phyloP scores from a whole-genome alignment of 2,113 vertebrate genomes.

The Gila orcuttii region DNA sequence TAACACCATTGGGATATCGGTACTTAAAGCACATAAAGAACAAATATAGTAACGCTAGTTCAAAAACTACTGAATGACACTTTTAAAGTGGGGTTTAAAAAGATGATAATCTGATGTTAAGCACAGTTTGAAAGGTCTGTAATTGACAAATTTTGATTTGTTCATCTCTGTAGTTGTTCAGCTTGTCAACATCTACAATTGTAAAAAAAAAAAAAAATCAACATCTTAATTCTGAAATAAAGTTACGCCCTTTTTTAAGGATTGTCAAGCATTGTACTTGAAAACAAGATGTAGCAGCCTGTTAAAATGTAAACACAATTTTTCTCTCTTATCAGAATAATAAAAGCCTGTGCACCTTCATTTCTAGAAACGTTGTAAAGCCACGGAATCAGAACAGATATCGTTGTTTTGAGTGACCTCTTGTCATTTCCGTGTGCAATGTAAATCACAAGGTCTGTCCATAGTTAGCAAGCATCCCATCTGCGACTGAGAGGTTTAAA shows the following conservation, averaged over 20 bases:
- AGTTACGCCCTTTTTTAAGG: not conserved
- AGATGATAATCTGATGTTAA: too few relatives aligned
- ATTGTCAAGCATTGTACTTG: not conserved
- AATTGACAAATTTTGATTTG: too few relatives aligned
- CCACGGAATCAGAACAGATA: not conserved
- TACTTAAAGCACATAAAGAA: too few relatives aligned
- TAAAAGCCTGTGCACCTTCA: not conserved
- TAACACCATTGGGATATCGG: too few relatives aligned
- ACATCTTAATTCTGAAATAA: not conserved
- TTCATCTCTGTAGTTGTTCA: too few relatives aligned
- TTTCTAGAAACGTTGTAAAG: not conserved
- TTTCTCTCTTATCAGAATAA: not conserved
- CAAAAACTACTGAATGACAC: too few relatives aligned
- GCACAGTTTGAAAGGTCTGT: too few relatives aligned
- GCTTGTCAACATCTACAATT: too few relatives aligned
- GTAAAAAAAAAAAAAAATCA: too few relatives aligned
- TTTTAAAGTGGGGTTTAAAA: too few relatives aligned
- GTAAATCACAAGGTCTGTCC: not conserved
- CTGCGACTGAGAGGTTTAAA: not conserved
- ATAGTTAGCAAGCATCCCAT: not conserved
- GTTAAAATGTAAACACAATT: not conserved
- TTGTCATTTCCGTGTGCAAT: not conserved
- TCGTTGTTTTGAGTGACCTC: not conserved
- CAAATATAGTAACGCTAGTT: too few relatives aligned
- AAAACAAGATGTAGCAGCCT: not conserved